These are phyloP conservation scores for Equus przewalskii DNA, from an alignment of 2,113 vertebrate species.

Conservation along the genomic window DNA sequence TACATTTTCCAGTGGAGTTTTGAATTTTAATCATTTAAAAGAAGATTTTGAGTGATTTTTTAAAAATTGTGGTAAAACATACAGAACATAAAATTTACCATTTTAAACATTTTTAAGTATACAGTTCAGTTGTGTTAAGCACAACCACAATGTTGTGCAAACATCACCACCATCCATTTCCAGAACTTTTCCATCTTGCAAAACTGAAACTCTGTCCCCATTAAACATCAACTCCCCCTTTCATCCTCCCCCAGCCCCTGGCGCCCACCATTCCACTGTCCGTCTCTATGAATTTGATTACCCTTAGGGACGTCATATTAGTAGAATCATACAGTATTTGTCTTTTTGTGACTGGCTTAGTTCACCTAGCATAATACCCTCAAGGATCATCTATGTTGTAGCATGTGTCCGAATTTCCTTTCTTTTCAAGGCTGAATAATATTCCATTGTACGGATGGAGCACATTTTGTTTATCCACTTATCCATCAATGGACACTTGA, in stretches of 20 bases:
- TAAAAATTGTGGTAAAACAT: neutral
- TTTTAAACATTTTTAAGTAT: neutral
- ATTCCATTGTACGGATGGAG: neutral
- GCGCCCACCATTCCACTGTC: neutral
- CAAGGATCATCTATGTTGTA: neutral
- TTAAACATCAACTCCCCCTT: neutral
- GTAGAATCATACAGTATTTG: neutral
- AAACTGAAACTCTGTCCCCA: neutral
- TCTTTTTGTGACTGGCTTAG: neutral
- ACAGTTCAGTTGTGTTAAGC: neutral
- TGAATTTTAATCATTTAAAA: neutral
- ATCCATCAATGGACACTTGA: neutral
- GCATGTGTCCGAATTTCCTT: neutral
- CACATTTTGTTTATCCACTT: neutral
- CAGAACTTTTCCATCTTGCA: neutral
- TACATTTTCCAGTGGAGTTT: neutral
- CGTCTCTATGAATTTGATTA: neutral
- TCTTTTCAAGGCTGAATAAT: neutral
- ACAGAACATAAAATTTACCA: neutral
- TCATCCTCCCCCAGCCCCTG: neutral
- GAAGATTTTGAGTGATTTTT: neutral
- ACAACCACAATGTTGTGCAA: neutral
- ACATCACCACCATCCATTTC: neutral
- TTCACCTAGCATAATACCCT: neutral
- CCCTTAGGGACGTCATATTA: neutral